Base-by-base conservation (phyloP, 2,888 invertebrate species). In the Muschampia plurimacula region DNA sequence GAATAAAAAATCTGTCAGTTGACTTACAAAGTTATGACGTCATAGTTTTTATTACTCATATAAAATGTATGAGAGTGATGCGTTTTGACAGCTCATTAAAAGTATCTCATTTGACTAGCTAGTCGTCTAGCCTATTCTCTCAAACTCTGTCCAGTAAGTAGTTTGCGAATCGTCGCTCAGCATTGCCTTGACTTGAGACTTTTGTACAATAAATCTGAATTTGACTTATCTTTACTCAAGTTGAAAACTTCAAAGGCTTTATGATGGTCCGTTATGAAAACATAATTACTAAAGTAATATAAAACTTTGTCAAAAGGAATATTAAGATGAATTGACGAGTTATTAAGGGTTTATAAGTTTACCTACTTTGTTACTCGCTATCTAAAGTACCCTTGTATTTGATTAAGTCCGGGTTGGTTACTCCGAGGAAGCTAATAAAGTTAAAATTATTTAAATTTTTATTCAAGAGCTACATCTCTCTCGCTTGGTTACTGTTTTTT, bases 181-280 rank as follows among this genome's bases (percentile, higher is more conserved):
- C 15, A 22, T 10, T 55, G 22, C 55, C 12, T 52, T 10, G 22
- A 55, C 22, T 28, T 55, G 6, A 55, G 22, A 55, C 55, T 15
- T 55, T 55, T 10, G 55, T 55, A 62, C 41, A 67, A 67, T 70
- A 65, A 65, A 65, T 70, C 57, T 70, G 64, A 70, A 57, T 65
- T 64, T 44, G 70, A 65, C 65, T 71, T 71, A 71, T 71, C 70
- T 71, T 66, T 65, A 70, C 39, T 59, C 65, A n/a, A 46, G 46
- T 70, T 65, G 64, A 70, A 44, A 65, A 68, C 65, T 64, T 70
- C 55, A 57, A 59, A 49, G 15, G 65, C 70, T 65, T 70, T 59
- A 55, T 13, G 59, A 59, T 46, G 65, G 64, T 65, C 65, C 65
- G 59, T 70, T 70, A 70, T 66, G 71, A 66, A 66, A 71, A 71